A percentile compares a stretch with the other conserved stretches of the same genome.
Conservation (phyloP, 2,888 invertebrate genomes). For the Tenthredo scrophulariae region DNA sequence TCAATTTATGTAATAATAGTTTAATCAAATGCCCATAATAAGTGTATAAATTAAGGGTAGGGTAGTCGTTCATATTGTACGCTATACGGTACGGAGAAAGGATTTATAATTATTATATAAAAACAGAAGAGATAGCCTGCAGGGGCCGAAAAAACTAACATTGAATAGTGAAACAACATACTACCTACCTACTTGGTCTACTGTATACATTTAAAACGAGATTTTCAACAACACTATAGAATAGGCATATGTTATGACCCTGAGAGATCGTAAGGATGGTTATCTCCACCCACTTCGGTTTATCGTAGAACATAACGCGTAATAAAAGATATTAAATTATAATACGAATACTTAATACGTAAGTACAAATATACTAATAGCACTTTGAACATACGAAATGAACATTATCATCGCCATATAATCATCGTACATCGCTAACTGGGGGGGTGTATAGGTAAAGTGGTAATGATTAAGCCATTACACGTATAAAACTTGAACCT, state of each 20-base stretch:
- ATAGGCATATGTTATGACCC: slow-evolving; percentile 39
- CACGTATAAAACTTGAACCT: too few relatives aligned
- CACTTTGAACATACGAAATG: too few relatives aligned
- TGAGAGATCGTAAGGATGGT: background rate
- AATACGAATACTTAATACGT: background rate
- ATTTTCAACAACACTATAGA: slow-evolving; percentile 38
- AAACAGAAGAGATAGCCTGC: background rate
- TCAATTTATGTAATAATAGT: slow-evolving; percentile 54
- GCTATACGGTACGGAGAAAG: too few relatives aligned
- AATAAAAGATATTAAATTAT: background rate
- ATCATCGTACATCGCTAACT: too few relatives aligned
- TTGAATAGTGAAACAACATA: slow-evolving; percentile 14
- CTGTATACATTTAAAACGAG: slow-evolving; percentile 48
- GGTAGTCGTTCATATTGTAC: background rate
- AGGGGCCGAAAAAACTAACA: background rate
- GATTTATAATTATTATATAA: too few relatives aligned
- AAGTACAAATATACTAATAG: background rate
- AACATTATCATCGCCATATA: too few relatives aligned
- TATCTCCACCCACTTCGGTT: slow-evolving; percentile 14
- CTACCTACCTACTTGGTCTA: background rate
- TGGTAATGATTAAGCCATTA: too few relatives aligned
- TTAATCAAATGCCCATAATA: slow-evolving; percentile 7
- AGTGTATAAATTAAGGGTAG: background rate
- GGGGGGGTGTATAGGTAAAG: too few relatives aligned
- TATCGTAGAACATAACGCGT: background rate